Base-by-base conservation (phyloP, 2,888 invertebrate species). In the Synanthedon andrenaeformis region DNA sequence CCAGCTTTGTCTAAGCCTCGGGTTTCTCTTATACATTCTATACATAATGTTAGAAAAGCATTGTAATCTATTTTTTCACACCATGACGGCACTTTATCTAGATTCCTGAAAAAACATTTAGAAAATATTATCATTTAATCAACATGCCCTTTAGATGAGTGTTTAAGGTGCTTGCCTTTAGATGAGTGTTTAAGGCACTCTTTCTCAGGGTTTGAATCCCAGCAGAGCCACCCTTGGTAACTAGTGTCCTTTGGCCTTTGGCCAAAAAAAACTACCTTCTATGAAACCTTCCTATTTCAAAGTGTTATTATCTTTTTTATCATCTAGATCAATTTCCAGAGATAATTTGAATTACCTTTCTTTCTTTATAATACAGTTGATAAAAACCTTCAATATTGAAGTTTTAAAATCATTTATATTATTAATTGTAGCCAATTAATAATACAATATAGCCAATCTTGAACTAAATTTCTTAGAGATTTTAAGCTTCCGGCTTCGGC, bases 21-120 rank as follows among this genome's bases (percentile, higher is more conserved):
- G 0, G 78, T 78, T 56, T 76, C 76, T 49, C 79, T 58, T 2
- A 79, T 61, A 53, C 85, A 84, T 42, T 82, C 78, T 53, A 85
- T 73, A 51, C 68, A 69, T 1, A 85, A 57, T 0, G 55, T 62
- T 2, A 83, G 58, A 3, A 87, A 58, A 0, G 64, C 62, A 56
- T 74, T 75, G 53, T 61, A 58, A 59, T 79, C 72, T n/a, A 84
- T 59, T 0, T 52, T 62, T 4, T 71, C 66, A 1, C 65, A 58
- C 86, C 86, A 51, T 3, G 28, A 41, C 11, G 51, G 51, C 2
- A 51, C 51, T 35, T 51, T 51, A 12, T 51, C 51, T 2, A 51
- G 8, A 41, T 51, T 51, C 35, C 51, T 51, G 51, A 35, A 35
- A n/a, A 41, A 51, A 51, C n/a, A 5, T 28, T 51, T 12, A 41